phyloP scores from a whole-genome alignment of 1,140 invertebrate genomes.

The Probaryconus sp. region DNA sequence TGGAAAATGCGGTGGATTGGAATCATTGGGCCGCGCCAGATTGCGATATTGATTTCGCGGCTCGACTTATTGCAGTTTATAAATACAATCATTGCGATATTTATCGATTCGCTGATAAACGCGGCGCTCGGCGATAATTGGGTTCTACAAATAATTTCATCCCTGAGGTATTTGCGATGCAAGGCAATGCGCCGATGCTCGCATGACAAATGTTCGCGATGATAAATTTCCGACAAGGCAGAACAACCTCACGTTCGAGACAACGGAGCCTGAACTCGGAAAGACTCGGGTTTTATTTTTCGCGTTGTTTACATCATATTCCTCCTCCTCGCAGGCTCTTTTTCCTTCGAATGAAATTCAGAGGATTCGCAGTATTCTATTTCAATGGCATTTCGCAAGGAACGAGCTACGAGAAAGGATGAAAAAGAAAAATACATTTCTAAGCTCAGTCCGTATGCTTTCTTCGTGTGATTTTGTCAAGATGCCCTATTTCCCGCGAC shows the following conservation, averaged over 20 bases:
- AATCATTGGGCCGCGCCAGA: conserved; percentile 5
- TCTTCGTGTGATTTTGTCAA: conserved; percentile 28
- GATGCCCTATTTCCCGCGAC: conserved; percentile 55
- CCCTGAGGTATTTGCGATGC: neutral
- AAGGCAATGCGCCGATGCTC: neutral
- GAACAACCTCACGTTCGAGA: neutral
- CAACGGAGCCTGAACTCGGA: neutral
- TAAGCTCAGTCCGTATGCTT: conserved; percentile 38
- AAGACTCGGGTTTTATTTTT: conserved; percentile 20
- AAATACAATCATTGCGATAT: conserved; percentile 37
- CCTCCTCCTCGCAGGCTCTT: neutral
- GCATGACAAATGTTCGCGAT: conserved; percentile 17
- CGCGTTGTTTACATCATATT: conserved; percentile 18
- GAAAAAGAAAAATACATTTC: conserved; percentile 60
- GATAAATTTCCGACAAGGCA: conserved; percentile 17
- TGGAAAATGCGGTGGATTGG: conserved; percentile 21
- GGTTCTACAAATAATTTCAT: conserved; percentile 21
- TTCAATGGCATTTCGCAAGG: conserved; percentile 15
- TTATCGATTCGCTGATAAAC: conserved; percentile 4
- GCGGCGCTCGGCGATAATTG: conserved; percentile 15
- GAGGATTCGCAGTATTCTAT: conserved; percentile 44
- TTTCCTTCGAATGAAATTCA: conserved; percentile 38
- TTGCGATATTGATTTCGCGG: conserved; percentile 33
- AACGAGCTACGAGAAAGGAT: conserved; percentile 2
- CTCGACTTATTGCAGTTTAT: conserved; percentile 22